Conservation (phyloP, 2,888 invertebrate species). For the Ypsolopha sequella region DNA sequence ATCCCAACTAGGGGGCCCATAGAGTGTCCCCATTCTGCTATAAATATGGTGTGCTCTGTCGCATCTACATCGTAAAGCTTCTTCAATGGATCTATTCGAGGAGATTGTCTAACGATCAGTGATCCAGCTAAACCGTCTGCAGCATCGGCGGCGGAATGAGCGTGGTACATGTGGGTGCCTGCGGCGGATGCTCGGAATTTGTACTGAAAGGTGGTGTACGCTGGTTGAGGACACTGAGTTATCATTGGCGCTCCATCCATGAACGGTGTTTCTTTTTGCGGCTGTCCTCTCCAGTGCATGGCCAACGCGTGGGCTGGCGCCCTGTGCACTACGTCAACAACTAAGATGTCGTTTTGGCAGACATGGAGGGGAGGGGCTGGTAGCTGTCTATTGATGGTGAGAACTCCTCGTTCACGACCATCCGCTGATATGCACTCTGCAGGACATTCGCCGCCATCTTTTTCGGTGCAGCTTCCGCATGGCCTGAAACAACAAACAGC, state of each 20-base stretch:
- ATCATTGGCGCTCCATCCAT: constrained; percentile 86
- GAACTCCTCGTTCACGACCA: constrained; percentile 72
- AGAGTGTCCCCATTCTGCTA: constrained; percentile 79
- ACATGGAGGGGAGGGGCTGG: constrained; percentile 76
- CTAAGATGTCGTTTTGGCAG: constrained; percentile 81
- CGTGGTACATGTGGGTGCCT: constrained; percentile 83
- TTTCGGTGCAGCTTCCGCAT: constrained; percentile 76
- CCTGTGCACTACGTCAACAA: constrained; percentile 81
- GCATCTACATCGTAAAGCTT: constrained; percentile 79
- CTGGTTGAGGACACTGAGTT: constrained; percentile 81
- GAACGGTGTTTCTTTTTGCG: constrained; percentile 75
- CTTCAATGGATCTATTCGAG: constrained; percentile 69
- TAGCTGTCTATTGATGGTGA: constrained; percentile 75
- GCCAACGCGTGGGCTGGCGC: constrained; percentile 78
- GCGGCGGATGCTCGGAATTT: constrained; percentile 79
- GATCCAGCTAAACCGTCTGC: constrained; percentile 80
- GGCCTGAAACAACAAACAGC: constrained; percentile 43
- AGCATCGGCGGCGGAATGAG: constrained; percentile 77
- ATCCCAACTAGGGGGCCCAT: constrained; percentile 60
- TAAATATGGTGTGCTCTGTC: constrained; percentile 75
- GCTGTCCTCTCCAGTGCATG: constrained; percentile 87
- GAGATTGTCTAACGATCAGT: constrained; percentile 76
- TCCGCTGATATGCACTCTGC: constrained; percentile 76
- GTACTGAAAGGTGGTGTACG: constrained; percentile 82
- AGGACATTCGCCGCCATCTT: constrained; percentile 69